Conservation (phyloP, 2,113 vertebrate genomes). For the Tor tambroides region DNA sequence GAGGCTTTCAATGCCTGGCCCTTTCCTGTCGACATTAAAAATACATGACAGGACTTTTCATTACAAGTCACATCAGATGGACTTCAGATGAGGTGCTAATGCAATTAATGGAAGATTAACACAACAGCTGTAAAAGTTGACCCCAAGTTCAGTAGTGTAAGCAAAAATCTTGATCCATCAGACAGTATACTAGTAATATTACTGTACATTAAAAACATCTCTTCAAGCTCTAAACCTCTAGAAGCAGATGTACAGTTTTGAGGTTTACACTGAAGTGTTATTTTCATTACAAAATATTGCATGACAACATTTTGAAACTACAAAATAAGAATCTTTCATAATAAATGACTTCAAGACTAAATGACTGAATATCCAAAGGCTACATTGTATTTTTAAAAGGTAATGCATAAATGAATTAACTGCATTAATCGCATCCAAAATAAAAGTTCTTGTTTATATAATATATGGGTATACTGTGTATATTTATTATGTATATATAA, state of each 20-base stretch:
- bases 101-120: constrained; percentile 5
- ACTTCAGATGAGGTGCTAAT: constrained; percentile 8
- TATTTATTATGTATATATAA: no score
- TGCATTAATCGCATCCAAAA: no score
- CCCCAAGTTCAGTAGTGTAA: neutral
- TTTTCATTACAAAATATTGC: neutral
- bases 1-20: constrained; percentile 80
- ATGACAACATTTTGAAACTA: neutral
- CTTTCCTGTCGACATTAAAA: constrained; percentile 87
- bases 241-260: neutral
- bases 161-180: neutral
- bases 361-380: neutral
- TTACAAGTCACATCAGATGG: neutral
- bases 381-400: neutral
- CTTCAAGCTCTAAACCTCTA: neutral
- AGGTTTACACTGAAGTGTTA: neutral
- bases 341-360: neutral
- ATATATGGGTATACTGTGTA: no score
- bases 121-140: neutral
- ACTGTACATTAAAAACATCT: neutral
- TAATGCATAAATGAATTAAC: neutral
- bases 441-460: no score
- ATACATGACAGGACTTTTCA: constrained; percentile 84
- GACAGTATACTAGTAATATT: neutral
- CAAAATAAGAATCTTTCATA: neutral